Conservation (phyloP, 2,797 vertebrate genomes). For the Linurgus olivaceus region DNA sequence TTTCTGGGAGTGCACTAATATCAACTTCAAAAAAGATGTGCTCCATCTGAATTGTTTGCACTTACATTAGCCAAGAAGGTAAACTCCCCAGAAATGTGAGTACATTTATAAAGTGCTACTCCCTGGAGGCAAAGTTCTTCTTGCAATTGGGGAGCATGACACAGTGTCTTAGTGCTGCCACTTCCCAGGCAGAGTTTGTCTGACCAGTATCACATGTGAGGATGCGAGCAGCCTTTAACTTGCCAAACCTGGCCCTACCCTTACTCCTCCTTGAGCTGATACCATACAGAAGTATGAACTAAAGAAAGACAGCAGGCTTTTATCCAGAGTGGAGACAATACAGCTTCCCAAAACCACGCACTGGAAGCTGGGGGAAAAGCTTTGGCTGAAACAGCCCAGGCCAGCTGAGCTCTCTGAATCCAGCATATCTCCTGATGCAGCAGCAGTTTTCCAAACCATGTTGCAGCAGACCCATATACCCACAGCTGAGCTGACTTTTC, state of each 20-base stretch:
- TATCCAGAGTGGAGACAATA: not conserved
- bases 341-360: fast-evolving
- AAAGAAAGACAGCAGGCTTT: not conserved
- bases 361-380: not conserved
- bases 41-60: not conserved
- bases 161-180: not conserved
- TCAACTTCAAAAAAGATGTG: not conserved
- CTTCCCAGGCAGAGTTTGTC: not conserved
- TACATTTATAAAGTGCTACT: not conserved
- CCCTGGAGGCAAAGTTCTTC: not conserved
- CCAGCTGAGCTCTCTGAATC: not conserved
- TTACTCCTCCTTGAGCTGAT: not conserved
- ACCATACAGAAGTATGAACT: not conserved
- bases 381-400: not conserved
- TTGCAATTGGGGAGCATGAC: not conserved
- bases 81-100: not conserved
- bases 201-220: fast-evolving
- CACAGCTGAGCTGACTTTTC: not conserved
- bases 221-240: not conserved
- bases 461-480: fast-evolving
- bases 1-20: not conserved
- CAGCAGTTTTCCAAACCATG: not conserved
- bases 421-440: not conserved
- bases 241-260: fast-evolving
- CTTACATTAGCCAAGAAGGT: not conserved